Conservation (phyloP, 2,113 vertebrate species). For the Grammomys dolichurus region DNA sequence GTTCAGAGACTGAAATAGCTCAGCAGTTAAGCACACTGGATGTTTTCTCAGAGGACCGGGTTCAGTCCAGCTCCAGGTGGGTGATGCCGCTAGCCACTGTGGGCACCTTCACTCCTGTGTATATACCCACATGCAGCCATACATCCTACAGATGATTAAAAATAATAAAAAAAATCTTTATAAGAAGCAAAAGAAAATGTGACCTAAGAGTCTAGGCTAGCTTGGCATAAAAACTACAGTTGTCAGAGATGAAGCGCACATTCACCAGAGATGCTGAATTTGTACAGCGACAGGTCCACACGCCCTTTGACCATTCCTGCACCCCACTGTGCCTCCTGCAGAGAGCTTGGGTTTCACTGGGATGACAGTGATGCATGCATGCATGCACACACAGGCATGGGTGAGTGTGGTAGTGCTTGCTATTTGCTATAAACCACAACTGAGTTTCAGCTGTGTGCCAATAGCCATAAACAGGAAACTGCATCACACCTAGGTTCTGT, state of each 20-base stretch:
- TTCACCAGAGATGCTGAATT: neutral
- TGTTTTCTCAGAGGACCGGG: neutral
- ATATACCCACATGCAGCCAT: neutral
- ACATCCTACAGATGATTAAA: neutral
- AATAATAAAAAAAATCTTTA: neutral
- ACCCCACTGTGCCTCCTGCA: neutral
- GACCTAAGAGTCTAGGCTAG: neutral
- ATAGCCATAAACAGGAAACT: constrained; percentile 66
- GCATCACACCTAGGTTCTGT: neutral
- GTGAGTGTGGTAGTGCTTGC: neutral
- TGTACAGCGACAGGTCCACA: neutral
- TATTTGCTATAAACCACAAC: neutral
- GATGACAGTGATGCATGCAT: neutral
- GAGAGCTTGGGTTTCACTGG: neutral
- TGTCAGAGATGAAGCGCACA: neutral
- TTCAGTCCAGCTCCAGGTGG: neutral
- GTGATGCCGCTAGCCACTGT: neutral
- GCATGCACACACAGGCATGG: neutral
- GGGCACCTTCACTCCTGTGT: neutral
- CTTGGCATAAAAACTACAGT: neutral
- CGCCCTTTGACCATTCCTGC: neutral
- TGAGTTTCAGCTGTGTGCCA: neutral
- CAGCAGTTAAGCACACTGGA: neutral
- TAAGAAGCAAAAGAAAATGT: no score
- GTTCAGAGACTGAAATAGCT: neutral